Evolutionary conservation across 2,113 vertebrate species (phyloP).

Genomic region (Cettia cetti): DNA sequence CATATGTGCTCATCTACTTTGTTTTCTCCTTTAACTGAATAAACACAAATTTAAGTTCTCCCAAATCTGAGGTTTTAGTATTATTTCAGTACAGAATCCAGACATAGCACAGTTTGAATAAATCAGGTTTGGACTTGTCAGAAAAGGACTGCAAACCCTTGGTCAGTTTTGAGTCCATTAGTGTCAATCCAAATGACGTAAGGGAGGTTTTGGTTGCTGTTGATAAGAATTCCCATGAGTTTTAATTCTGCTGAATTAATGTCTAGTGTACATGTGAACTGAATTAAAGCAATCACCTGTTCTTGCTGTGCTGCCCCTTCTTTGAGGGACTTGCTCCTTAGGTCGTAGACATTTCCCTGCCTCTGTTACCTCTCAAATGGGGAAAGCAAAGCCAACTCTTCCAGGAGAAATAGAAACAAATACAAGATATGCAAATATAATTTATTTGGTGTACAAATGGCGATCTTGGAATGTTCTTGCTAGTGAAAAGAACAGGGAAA

Average conservation of each 20-base stretch:
- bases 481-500: neutral
- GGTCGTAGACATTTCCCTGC: neutral
- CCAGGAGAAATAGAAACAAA: neutral
- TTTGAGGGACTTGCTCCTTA: neutral
- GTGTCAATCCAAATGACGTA: neutral
- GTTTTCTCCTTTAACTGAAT: neutral
- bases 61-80: neutral
- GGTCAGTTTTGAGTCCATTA: neutral
- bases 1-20: neutral
- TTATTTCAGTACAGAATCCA: neutral
- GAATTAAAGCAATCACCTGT: neutral
- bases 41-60: neutral
- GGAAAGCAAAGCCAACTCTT: neutral
- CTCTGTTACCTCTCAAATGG: neutral
- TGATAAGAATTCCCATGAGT: neutral
- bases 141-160: neutral
- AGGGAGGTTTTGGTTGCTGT: neutral
- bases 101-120: neutral
- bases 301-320: fast-evolving
- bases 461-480: neutral
- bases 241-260: neutral
- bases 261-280: neutral
- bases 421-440: neutral
- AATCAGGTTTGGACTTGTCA: neutral
- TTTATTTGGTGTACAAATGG: neutral